These are phyloP conservation scores for Tamias sibiricus DNA, from an alignment of 2,113 vertebrate genomes.

Conservation along the genomic window DNA sequence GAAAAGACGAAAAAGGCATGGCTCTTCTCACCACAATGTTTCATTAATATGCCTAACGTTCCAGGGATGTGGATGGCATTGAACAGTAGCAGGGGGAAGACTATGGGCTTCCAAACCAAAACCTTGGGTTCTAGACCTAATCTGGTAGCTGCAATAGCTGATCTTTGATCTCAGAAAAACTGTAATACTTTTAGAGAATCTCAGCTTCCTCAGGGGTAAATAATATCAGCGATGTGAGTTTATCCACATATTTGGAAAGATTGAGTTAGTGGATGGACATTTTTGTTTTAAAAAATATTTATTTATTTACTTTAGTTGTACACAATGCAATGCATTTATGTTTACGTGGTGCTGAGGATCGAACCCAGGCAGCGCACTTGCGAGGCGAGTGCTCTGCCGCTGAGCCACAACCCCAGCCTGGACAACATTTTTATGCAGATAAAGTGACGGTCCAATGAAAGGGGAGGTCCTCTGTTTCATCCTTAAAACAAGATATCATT, in stretches of 20 bases:
- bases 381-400: too few species aligned
- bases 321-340: too few species aligned
- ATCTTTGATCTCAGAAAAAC: constrained; percentile 20
- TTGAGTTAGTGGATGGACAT: neutral
- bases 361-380: too few species aligned
- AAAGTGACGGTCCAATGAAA: neutral
- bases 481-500: neutral
- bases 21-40: neutral
- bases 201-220: neutral
- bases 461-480: neutral
- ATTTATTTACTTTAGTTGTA: too few species aligned
- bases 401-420: too few species aligned
- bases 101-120: neutral
- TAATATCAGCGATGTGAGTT: neutral
- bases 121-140: neutral
- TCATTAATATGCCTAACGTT: too few species aligned
- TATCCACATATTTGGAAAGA: neutral
- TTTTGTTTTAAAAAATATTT: too few species aligned
- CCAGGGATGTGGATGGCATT: neutral
- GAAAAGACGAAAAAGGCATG: neutral
- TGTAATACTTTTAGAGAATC: neutral
- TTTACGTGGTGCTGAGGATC: too few species aligned
- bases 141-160: neutral
- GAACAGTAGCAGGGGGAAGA: accelerated
- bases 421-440: neutral